Evolutionary conservation across 2,888 invertebrate species (phyloP).

Genomic region (Euphydryas editha): DNA sequence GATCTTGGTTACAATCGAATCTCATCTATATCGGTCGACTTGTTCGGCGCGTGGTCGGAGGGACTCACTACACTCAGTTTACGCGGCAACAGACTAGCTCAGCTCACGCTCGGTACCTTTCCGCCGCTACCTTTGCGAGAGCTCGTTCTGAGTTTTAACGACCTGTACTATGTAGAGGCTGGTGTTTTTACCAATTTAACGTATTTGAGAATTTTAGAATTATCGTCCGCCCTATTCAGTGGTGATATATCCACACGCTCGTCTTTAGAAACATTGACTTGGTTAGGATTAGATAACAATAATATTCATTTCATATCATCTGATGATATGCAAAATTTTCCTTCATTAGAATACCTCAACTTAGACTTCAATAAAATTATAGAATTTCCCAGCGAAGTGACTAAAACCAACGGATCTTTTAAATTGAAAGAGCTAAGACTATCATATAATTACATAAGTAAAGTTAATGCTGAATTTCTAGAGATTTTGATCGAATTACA

Average conservation of each 20-base stretch:
- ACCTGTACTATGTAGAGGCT: constrained; percentile 88
- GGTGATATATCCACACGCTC: constrained; percentile 87
- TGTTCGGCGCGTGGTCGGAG: constrained; percentile 88
- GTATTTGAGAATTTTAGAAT: constrained; percentile 89
- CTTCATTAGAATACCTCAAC: constrained; percentile 89
- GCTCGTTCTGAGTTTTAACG: constrained; percentile 93
- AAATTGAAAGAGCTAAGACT: constrained; percentile 90
- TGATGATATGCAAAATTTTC: constrained; percentile 86
- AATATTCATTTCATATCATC: constrained; percentile 85
- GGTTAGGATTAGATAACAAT: constrained; percentile 93
- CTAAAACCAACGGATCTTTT: constrained; percentile 73
- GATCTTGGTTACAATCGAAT: constrained; percentile 93
- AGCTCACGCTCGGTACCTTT: constrained; percentile 85
- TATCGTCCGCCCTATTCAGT: constrained; percentile 90
- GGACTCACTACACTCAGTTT: constrained; percentile 89
- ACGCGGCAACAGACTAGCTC: constrained; percentile 90
- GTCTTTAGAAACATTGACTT: constrained; percentile 86
- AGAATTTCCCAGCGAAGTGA: constrained; percentile 84
- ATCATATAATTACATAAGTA: constrained; percentile 89
- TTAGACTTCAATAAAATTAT: constrained; percentile 91
- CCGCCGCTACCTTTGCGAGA: constrained; percentile 89
- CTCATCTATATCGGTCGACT: constrained; percentile 84
- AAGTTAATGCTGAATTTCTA: constrained; percentile 87
- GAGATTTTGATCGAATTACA: constrained; percentile 86
- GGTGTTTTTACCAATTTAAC: constrained; percentile 88